Base-by-base conservation (phyloP, 2,113 vertebrate species). In the Dipodomys spectabilis region DNA sequence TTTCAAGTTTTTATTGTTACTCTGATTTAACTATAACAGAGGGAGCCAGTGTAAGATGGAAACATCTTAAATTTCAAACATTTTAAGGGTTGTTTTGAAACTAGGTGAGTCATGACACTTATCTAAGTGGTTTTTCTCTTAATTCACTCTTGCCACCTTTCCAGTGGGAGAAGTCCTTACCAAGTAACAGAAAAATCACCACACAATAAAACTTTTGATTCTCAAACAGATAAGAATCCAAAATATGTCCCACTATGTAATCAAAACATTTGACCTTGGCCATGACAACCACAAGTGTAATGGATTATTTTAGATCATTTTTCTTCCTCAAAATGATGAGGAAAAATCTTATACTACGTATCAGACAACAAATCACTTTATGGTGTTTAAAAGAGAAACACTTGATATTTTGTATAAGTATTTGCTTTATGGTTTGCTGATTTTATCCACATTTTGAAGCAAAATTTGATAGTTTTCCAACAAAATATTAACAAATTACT, bases 51-150 rank as follows among this genome's bases (percentile, higher is more conserved):
- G 11, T 15, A 92, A 81, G 39, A 88, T 71, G 86, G 35, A 82
- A 75, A 67, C 69, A 22, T 1, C 92, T 92, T 44, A 72, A 75
- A n/a, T 39, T 67, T 75, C 57, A 73, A 91, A 81, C 13, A 69
- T 86, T 69, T 28, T 57, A 57, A 57, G 12, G 53, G 53, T 57
- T 39, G 39, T 89, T 67, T 94, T 92, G 20, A 93, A 92, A 53
- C 15, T 39, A 94, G 20, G 86, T 82, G 81, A 23, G 2, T 6
- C 20, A 27, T 49, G 53, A 57, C 53, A 16, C 69, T 83, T 49
- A 44, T 87, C 49, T 77, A 78, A 71, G 49, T 8, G 25, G 82
- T 80, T 80, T 88, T 80, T 53, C 53, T 57, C 10, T 57, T 13
- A 18, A 39, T 49, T 65, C 10, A 20, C 19, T 88, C 39, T 91